These are phyloP conservation scores for Galleria mellonella DNA, from an alignment of 1,140 invertebrate genomes.

Conservation along the genomic window DNA sequence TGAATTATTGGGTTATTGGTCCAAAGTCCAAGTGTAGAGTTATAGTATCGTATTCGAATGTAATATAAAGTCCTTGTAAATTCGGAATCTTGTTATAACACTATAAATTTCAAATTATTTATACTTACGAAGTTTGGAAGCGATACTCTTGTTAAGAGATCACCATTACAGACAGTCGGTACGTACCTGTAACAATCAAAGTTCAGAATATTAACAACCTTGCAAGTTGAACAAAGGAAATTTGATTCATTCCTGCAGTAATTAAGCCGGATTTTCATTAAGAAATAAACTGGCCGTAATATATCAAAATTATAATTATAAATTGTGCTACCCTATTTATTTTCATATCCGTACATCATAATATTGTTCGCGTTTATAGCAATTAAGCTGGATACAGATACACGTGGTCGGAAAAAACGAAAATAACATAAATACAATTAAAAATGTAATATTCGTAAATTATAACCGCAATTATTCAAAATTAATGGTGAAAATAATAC, in stretches of 20 bases:
- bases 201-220: not conserved
- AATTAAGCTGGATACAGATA: constrained; percentile 53
- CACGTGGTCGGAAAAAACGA: constrained; percentile 40
- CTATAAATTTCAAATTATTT: no score
- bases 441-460: constrained; percentile 59
- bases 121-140: no score
- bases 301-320: constrained; percentile 18
- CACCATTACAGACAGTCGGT: not conserved
- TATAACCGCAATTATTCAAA: constrained; percentile 64
- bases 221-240: not conserved
- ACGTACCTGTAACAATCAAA: constrained; percentile 23
- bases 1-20: no score
- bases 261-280: constrained; percentile 14
- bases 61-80: no score
- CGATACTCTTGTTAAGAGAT: no score
- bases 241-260: constrained; percentile 6
- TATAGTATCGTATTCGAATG: no score
- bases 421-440: constrained; percentile 63
- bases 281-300: constrained; percentile 10
- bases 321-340: constrained; percentile 29
- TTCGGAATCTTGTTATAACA: no score
- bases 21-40: no score
- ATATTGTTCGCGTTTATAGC: constrained; percentile 45
- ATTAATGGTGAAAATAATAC: constrained; percentile 72
- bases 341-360: constrained; percentile 53